These are phyloP conservation scores for Octonoba sinensis DNA, from an alignment of 2,888 invertebrate species.

Conservation along the genomic window DNA sequence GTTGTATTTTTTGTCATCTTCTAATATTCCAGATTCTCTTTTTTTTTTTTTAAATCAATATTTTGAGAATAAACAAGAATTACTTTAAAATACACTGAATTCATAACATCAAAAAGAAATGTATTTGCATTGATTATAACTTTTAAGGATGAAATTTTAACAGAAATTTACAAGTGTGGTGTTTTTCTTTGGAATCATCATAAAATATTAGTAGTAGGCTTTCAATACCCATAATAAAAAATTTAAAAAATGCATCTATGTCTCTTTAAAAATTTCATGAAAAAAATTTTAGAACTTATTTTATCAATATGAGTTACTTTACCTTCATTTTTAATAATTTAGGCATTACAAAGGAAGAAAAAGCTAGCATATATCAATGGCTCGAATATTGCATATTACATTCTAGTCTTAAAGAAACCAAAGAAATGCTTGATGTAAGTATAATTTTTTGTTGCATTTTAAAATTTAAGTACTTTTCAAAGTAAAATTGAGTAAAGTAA, in stretches of 20 bases:
- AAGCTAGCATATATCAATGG: constrained; percentile 49
- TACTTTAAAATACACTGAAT: too few species aligned
- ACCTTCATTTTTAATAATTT: neutral
- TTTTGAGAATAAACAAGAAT: too few species aligned
- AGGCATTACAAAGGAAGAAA: constrained; percentile 49
- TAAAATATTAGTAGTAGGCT: neutral
- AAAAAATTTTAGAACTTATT: too few species aligned
- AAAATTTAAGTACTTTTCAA: neutral
- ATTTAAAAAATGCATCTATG: neutral
- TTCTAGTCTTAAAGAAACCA: constrained; percentile 3
- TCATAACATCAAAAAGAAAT: too few species aligned
- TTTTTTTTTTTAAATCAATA: too few species aligned
- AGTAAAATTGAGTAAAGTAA: neutral
- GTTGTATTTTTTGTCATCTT: too few species aligned
- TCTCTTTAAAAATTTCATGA: neutral
- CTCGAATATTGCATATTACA: constrained; percentile 52
- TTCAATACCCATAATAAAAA: too few species aligned
- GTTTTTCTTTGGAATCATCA: neutral
- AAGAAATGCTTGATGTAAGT: constrained; percentile 33
- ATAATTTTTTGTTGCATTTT: neutral
- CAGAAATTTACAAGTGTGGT: too few species aligned
- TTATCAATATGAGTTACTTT: neutral
- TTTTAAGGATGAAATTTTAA: too few species aligned
- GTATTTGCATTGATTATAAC: too few species aligned
- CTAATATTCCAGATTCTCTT: too few species aligned